Base-by-base conservation (phyloP, 2,113 vertebrate genomes). In the Takifugu flavidus region DNA sequence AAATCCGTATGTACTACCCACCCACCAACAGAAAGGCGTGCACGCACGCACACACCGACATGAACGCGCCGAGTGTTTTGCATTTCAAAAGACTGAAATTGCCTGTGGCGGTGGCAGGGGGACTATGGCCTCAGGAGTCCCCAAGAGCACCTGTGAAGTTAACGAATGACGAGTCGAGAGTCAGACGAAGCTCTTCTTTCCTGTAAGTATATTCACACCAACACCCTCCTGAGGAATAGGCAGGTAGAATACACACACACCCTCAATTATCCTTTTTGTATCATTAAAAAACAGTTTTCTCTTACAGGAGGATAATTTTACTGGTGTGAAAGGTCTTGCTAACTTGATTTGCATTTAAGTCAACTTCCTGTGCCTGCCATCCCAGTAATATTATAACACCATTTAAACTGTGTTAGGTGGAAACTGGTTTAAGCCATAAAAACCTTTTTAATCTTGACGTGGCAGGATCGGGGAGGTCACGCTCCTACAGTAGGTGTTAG, bases 101-200 rank as follows among this genome's bases (percentile, higher is more conserved):
- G 86, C 88, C 86, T 70, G 4, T 67, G 86, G 86, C 85, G 72
- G 78, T 74, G 75, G 80, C 77, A 62, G 76, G 76, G 82, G 82
- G 81, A 82, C 78, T 26, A 70, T 82, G 88, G 85, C 82, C 88
- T 82, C 79, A 82, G 86, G 88, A 87, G 87, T 88, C 86, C 86
- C 86, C 62, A 58, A 79, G 84, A 88, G 82, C 58, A 62, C 74
- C 79, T 86, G 70, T 88, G 86, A 89, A 89, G 82, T 87, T 75
- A 75, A 73, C 78, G 78, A 84, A 84, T 86, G 78, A 78, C 51
- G 82, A 88, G 84, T 75, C 62, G 71, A 81, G 77, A 79, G 80
- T 79, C 72, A 77, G 56, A 65, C 28, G 28, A 59, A 78, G 64
- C 72, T 57, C 52, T 61, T 72, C 79, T 86, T 81, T 82, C 67